Percentiles rank a stretch among this genome's conserved stretches.
Conservation (phyloP, 2,888 invertebrate species). For the Dilophus febrilis region DNA sequence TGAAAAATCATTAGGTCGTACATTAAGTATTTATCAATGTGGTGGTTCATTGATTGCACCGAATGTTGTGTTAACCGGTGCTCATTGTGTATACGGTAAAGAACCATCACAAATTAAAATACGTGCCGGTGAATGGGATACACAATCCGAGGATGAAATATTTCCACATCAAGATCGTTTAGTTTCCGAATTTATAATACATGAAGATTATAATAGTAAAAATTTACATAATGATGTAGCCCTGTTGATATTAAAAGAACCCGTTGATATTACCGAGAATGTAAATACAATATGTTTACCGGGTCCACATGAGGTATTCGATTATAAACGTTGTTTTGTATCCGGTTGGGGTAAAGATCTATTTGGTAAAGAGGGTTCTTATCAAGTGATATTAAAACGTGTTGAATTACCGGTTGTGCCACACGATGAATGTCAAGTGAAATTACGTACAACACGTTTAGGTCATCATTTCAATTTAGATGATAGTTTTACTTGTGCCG, state of each 20-base stretch:
- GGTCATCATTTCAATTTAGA: slow-evolving; percentile 45
- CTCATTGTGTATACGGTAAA: slow-evolving; percentile 43
- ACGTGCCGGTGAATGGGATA: slow-evolving; percentile 52
- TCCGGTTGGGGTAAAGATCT: slow-evolving; percentile 51
- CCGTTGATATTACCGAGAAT: slow-evolving; percentile 42
- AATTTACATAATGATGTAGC: slow-evolving; percentile 54
- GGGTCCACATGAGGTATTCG: slow-evolving; percentile 27
- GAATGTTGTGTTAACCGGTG: slow-evolving; percentile 55
- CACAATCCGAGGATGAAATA: slow-evolving; percentile 46
- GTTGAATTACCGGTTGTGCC: slow-evolving; percentile 48
- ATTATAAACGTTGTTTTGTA: slow-evolving; percentile 44
- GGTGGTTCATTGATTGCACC: slow-evolving; percentile 66
- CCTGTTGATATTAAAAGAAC: slow-evolving; percentile 39
- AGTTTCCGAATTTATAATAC: slow-evolving; percentile 34
- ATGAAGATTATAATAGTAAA: slow-evolving; percentile 41
- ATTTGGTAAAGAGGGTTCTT: slow-evolving; percentile 30
- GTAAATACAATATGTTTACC: slow-evolving; percentile 48
- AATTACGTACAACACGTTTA: slow-evolving; percentile 41
- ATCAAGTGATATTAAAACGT: slow-evolving; percentile 41
- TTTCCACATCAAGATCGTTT: slow-evolving; percentile 46
- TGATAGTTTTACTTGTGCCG: slow-evolving; percentile 52
- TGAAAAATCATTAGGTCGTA: slow-evolving; percentile 28
- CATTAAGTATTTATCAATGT: slow-evolving; percentile 49
- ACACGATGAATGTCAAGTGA: slow-evolving; percentile 23
- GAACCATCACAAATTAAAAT: slow-evolving; percentile 17